Base-by-base conservation (phyloP, 2,888 invertebrate species). In the Aphelenchoides bicaudatus region DNA sequence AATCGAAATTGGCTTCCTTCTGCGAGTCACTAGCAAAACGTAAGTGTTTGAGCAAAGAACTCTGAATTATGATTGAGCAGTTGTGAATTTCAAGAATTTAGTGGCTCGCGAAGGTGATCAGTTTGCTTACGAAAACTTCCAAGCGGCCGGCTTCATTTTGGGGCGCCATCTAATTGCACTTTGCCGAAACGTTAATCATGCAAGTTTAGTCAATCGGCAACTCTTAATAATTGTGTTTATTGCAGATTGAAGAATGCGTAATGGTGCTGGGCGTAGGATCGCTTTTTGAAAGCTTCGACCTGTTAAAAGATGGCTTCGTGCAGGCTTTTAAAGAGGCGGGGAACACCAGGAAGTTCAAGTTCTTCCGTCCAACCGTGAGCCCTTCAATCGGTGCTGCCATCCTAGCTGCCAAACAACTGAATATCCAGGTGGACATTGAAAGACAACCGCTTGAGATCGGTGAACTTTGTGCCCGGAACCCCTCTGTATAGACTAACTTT, bases 71-170 rank as follows among this genome's bases (percentile, higher is more conserved):
- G n/a, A n/a, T n/a, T n/a, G n/a, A n/a, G n/a, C n/a, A n/a, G n/a
- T n/a, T n/a, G n/a, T n/a, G n/a, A n/a, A n/a, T n/a, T n/a, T n/a
- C n/a, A n/a, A n/a, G n/a, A n/a, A n/a, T n/a, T n/a, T n/a, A 54
- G 84, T 86, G 58, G 88, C 88, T 0, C 83, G 83, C 55, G 80
- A 85, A 43, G 87, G 87, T 0, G 93, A 96, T 80, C 80, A 84
- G 1, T 82, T 94, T 1, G 86, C 88, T 59, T 76, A 82, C 13
- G 84, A 86, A 67, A 79, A 90, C 0, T 91, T 91, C 78, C 77
- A 82, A 63, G 82, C 88, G 79, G 86, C 87, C 72, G 87, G 90
- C 34, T 72, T 80, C 60, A 79, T 83, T 56, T 81, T 88, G 55
- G 89, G 86, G 0, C 84, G 84, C 52, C 86, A 87, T 75, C 82